Evolutionary conservation across 2,797 vertebrate genomes (phyloP), one percentile per base, ranked within the genome.

Genomic region (Sebastes oblongus): DNA sequence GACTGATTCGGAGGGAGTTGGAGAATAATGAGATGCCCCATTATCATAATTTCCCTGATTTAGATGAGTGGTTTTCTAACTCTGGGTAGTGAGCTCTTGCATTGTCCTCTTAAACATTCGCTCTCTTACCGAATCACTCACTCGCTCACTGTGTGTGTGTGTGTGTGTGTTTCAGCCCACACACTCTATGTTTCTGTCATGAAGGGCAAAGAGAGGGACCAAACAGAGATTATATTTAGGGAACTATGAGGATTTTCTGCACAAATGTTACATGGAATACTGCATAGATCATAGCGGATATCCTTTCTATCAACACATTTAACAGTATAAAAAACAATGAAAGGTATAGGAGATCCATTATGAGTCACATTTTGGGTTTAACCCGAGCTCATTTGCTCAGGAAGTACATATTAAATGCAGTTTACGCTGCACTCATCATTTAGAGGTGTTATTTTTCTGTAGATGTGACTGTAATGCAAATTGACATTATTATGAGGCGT

Each of bases 21-120:
- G 86, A 91, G 91, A 93, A 95, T 95, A 95, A 95, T 95, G 92
- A 95, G 91, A 90, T 91, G 90, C 83, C 72, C 87, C 84, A 94
- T 96, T 96, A 95, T 92, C 93, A 96, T 95, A 94, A 96, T 95
- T 95, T 95, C 91, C 92, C 89, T 95, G 94, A 96, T 96, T 95
- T 95, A 95, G 92, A 95, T 94, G 94, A 95, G 90, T 92, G 91
- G 83, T 94, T 96, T 91, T 94, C 92, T 93, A 93, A 95, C 93
- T 92, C 84, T 89, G 84, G 91, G 84, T 88, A 80, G 81, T 88
- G 91, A 93, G 89, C 69, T 76, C 78, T 77, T 71, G 86, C 88
- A 92, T 94, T 95, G 93, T 95, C 88, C 89, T 91, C 80, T 84
- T 88, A 86, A 87, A 90, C 80, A 82, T 83, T 89, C 68, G 34